phyloP scores from a whole-genome alignment of 2,113 vertebrate genomes.

The Phylloscopus trochiloides region DNA sequence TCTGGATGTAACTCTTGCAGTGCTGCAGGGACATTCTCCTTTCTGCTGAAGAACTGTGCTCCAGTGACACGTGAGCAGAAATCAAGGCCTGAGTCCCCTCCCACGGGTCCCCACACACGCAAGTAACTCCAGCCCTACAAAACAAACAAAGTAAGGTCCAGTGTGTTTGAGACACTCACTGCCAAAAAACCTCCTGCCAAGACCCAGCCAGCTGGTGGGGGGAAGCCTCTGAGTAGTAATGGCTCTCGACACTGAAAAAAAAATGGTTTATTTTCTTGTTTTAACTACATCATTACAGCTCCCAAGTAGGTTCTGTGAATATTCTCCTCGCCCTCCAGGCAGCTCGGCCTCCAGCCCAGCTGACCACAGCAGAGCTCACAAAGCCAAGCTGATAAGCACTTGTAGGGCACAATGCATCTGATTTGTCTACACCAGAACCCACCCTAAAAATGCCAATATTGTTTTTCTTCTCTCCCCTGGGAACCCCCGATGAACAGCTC shows the following conservation, averaged over 20 bases:
- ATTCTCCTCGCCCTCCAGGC: neutral
- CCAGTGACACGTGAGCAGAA: accelerated
- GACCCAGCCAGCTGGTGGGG: neutral
- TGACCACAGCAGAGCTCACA: neutral
- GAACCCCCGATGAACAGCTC: neutral
- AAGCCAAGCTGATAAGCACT: neutral
- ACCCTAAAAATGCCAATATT: neutral
- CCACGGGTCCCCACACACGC: accelerated
- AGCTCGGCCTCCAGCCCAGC: neutral
- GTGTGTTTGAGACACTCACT: neutral
- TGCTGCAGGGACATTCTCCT: neutral
- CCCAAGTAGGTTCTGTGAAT: neutral
- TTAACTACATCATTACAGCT: neutral
- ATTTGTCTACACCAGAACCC: neutral
- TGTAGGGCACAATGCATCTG: neutral
- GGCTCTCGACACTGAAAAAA: neutral
- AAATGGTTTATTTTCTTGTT: neutral
- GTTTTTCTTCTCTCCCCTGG: neutral
- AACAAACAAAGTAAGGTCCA: neutral
- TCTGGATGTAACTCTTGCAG: neutral
- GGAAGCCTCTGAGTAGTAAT: neutral
- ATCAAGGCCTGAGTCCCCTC: neutral
- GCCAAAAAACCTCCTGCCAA: neutral
- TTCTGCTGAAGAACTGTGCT: neutral
- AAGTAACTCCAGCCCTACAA: neutral